phyloP scores from a whole-genome alignment of 1,140 invertebrate species.

The Carposina sasakii region DNA sequence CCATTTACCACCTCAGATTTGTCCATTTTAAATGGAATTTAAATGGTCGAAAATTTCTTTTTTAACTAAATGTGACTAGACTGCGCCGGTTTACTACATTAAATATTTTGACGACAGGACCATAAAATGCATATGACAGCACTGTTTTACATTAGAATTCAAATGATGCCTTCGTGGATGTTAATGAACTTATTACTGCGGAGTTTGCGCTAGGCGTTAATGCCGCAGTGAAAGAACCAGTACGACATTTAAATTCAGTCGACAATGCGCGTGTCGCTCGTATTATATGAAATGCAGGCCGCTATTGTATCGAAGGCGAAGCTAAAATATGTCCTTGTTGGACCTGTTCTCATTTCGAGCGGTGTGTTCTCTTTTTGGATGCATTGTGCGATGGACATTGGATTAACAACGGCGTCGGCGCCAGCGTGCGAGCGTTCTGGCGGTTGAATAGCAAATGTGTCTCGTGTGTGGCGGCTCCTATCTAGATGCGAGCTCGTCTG shows the following conservation, averaged over 20 bases:
- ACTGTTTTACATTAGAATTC: no score
- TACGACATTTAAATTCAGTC: no score
- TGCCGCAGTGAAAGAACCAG: no score
- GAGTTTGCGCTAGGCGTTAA: no score
- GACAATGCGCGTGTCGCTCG: no score
- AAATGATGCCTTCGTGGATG: no score
- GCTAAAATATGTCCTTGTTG: constrained; percentile 38
- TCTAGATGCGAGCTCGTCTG: constrained; percentile 30
- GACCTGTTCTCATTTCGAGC: constrained; percentile 30
- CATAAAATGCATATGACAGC: no score
- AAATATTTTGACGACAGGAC: no score
- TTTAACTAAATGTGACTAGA: no score
- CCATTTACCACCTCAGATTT: constrained; percentile 46
- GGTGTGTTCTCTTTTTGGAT: constrained; percentile 36
- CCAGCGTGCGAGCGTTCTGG: constrained; percentile 33
- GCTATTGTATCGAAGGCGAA: constrained; percentile 26
- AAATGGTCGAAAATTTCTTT: constrained; percentile 49
- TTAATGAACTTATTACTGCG: no score
- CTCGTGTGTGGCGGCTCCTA: constrained; percentile 39
- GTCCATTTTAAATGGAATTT: constrained; percentile 47
- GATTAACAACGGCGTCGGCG: constrained; percentile 60
- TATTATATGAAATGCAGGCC: no score
- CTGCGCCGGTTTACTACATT: no score
- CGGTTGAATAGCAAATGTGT: constrained; percentile 47
- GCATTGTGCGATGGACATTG: constrained; percentile 44